Base-by-base conservation (phyloP, 2,888 invertebrate species). In the Metopia argyrocephala region DNA sequence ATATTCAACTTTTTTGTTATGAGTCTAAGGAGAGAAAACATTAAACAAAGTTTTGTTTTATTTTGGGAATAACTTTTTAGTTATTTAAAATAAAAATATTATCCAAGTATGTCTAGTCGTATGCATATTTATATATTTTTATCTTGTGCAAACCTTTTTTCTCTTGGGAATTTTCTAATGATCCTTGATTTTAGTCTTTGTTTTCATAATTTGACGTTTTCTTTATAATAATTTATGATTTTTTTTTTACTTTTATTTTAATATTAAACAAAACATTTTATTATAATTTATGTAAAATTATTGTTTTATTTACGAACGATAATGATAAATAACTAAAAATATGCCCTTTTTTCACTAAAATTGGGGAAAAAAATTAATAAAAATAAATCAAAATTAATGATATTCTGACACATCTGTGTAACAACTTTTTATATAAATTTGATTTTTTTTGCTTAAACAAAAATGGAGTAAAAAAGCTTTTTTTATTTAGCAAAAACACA, bases 311-410 rank as follows among this genome's bases (percentile, higher is more conserved):
- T 38, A n/a, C n/a, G n/a, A n/a, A n/a, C n/a, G n/a, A n/a, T n/a
- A n/a, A n/a, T n/a, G n/a, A n/a, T n/a, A 15, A 38, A 38, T 9
- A 15, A 9, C 27, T 28, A 56, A 54, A 54, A 54, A 23, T 25
- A 6, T 56, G 6, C 27, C 25, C 25, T 56, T 27, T n/a, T n/a
- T n/a, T n/a, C n/a, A n/a, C n/a, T n/a, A n/a, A n/a, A n/a, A n/a
- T n/a, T n/a, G n/a, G n/a, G n/a, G n/a, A n/a, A n/a, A n/a, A 9
- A 56, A 56, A 5, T 3, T 27, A 18, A 3, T 6, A 50, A 45
- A 64, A 73, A 76, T 76, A 76, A 74, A 78, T 81, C 69, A 78
- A 81, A 78, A 74, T 75, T 81, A 81, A 81, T 78, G 81, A 56
- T 56, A 75, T 78, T 75, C 65, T 61, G 65, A 69, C 70, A 70